Conservation (phyloP, 1,140 invertebrate species). For the Orius laevigatus region DNA sequence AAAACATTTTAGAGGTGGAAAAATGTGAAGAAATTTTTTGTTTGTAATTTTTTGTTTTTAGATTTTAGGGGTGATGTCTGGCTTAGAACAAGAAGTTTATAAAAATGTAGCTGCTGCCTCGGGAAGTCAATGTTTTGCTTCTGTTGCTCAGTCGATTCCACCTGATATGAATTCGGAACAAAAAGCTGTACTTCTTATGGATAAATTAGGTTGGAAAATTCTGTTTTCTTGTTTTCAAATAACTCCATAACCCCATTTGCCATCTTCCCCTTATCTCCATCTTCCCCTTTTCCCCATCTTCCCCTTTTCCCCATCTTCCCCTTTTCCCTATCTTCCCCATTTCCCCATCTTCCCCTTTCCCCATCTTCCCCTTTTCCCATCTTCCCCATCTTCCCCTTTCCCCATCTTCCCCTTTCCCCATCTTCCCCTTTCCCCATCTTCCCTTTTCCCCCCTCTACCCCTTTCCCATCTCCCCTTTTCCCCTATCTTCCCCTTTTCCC, state of each 20-base stretch:
- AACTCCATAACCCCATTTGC: constrained; percentile 5
- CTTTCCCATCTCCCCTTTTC: no score
- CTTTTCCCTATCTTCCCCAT: no score
- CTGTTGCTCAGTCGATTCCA: background rate
- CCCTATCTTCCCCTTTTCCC: no score
- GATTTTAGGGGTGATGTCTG: constrained; percentile 20
- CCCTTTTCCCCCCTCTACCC: no score
- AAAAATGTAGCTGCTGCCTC: constrained; percentile 20
- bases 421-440: no score
- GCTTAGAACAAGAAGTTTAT: constrained; percentile 25
- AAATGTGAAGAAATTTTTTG: background rate
- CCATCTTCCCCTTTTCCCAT: no score
- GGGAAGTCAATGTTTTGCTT: constrained; percentile 10
- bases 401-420: no score
- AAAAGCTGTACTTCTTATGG: constrained; percentile 27
- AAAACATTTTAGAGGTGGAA: constrained; percentile 47
- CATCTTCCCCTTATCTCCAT: no score
- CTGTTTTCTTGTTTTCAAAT: constrained; percentile 2
- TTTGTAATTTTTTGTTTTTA: constrained; percentile 7
- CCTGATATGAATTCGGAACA: constrained; percentile 12
- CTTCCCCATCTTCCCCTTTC: no score
- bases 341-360: no score
- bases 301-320: no score
- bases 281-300: no score
- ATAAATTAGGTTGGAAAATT: constrained; percentile 23